Evolutionary conservation across 2,888 invertebrate species (phyloP).

Genomic region (Andricus curvator): DNA sequence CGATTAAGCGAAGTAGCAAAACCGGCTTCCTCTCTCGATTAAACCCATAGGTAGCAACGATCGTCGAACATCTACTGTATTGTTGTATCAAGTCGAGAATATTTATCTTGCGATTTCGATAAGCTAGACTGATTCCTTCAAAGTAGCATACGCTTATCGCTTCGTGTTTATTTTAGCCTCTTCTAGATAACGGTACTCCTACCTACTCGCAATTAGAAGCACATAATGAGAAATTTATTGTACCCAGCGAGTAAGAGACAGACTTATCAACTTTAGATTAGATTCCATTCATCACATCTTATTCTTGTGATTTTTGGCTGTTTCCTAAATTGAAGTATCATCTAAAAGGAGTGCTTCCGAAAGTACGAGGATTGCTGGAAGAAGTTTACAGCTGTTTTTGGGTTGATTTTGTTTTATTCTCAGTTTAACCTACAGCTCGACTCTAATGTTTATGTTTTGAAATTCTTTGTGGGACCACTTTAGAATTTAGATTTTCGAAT

Average conservation of each 20-base stretch:
- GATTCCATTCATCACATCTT: too few relatives aligned
- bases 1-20: slow-evolving; percentile 48
- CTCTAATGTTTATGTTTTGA: too few relatives aligned
- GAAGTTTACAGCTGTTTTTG: too few relatives aligned
- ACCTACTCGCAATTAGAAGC: slow-evolving; percentile 15
- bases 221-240: slow-evolving; percentile 22
- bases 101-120: slow-evolving; percentile 23
- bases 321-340: too few relatives aligned
- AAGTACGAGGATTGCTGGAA: too few relatives aligned
- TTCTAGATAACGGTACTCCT: slow-evolving; percentile 34
- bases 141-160: slow-evolving; percentile 27
- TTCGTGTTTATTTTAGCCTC: background rate
- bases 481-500: background rate
- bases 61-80: slow-evolving; percentile 6
- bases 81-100: background rate
- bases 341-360: too few relatives aligned
- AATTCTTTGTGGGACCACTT: too few relatives aligned
- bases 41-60: background rate
- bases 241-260: background rate
- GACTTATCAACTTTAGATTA: background rate
- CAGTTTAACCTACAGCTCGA: too few relatives aligned
- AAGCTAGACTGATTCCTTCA: slow-evolving; percentile 22
- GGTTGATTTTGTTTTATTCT: too few relatives aligned
- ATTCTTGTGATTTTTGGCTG: too few relatives aligned
- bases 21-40: slow-evolving; percentile 49